Percentiles rank a stretch among this genome's conserved stretches.
Evolutionary conservation across 1,140 invertebrate species (phyloP).

Genomic region (Belonocnema kinseyi): DNA sequence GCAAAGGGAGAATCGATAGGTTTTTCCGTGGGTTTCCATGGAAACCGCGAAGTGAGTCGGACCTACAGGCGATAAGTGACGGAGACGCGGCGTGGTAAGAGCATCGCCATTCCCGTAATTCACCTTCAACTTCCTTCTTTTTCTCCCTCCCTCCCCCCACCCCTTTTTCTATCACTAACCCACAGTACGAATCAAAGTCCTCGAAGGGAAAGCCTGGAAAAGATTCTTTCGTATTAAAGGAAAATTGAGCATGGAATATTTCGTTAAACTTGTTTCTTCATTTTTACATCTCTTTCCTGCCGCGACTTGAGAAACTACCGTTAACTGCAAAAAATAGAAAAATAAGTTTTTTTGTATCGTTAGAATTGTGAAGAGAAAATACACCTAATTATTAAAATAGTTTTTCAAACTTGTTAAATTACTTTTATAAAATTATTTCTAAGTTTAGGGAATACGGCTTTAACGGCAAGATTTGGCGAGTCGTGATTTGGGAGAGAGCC

Average conservation of each 20-base stretch:
- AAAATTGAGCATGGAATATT: conserved; percentile 22
- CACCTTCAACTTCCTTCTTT: conserved; percentile 48
- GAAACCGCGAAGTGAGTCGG: conserved; percentile 72
- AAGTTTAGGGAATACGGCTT: too few relatives aligned
- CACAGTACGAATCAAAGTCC: background rate
- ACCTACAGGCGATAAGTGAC: conserved; percentile 61
- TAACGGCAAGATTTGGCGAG: too few relatives aligned
- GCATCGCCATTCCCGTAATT: conserved; percentile 51
- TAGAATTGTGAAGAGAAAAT: too few relatives aligned
- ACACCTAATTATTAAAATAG: too few relatives aligned
- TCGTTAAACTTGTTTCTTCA: background rate
- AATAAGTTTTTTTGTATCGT: too few relatives aligned
- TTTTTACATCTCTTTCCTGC: background rate
- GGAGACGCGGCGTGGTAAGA: conserved; percentile 57
- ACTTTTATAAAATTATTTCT: too few relatives aligned
- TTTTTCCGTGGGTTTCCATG: conserved; percentile 75
- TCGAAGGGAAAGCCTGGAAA: background rate
- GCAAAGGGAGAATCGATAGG: conserved; percentile 76
- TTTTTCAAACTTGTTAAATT: too few relatives aligned
- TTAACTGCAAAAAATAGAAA: too few relatives aligned
- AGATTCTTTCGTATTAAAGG: conserved; percentile 11
- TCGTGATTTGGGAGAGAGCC: too few relatives aligned
- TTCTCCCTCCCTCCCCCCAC: conserved; percentile 18
- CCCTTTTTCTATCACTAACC: background rate
- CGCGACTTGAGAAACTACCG: too few relatives aligned